Evolutionary conservation across 2,113 vertebrate species (phyloP).

Genomic region (Tachysurus vachellii): DNA sequence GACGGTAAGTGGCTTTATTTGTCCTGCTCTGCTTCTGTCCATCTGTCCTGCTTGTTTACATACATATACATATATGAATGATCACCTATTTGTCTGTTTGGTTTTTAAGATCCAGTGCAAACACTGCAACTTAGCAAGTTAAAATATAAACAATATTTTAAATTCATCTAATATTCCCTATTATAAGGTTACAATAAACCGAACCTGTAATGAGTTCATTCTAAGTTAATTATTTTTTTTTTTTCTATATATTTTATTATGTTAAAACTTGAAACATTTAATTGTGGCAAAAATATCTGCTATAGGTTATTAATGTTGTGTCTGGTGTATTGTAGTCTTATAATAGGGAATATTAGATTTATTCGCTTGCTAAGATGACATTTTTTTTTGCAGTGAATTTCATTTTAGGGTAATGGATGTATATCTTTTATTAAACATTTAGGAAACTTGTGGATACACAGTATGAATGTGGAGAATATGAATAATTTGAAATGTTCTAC

Average conservation of each 20-base stretch:
- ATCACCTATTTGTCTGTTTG: slow-evolving; percentile 18
- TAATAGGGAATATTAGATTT: neutral
- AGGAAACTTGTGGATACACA: neutral
- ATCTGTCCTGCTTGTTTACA: slow-evolving; percentile 35
- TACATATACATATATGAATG: neutral
- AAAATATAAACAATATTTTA: neutral
- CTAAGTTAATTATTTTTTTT: neutral
- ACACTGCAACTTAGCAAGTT: neutral
- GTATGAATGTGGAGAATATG: neutral
- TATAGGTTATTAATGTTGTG: neutral
- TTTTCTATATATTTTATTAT: too few species aligned
- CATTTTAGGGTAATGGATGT: neutral
- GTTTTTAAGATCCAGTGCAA: neutral
- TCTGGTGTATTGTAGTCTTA: neutral
- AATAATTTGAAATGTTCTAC: neutral
- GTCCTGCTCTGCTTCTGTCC: slow-evolving; percentile 57
- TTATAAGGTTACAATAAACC: neutral
- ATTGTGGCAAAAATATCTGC: neutral
- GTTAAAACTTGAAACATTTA: neutral
- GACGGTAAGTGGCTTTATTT: slow-evolving; percentile 78
- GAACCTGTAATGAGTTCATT: neutral
- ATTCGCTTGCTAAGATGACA: neutral
- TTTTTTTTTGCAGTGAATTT: neutral
- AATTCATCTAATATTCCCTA: neutral
- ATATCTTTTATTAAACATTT: neutral